A percentile compares a stretch with the other conserved stretches of the same genome.
Evolutionary conservation across 2,888 invertebrate genomes (phyloP).

Genomic region (Latrodectus elegans): DNA sequence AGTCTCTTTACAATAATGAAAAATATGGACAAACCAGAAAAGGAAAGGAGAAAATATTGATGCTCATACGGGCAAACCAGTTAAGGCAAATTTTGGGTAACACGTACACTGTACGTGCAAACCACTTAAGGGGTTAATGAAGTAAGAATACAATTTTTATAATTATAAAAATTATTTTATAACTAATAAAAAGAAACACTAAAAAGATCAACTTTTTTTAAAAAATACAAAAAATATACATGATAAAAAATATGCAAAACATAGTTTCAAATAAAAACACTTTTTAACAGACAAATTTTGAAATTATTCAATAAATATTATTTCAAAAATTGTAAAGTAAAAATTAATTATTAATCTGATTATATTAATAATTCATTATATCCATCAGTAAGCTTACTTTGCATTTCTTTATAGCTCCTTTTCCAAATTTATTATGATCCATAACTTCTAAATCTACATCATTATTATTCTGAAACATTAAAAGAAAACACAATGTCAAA

Average conservation of each 20-base stretch:
- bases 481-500: constrained; percentile 1
- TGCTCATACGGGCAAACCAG: too few species aligned
- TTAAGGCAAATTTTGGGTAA: too few species aligned
- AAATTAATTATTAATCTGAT: neutral
- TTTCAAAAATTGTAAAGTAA: too few species aligned
- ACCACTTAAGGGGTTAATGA: too few species aligned
- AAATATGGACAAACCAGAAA: too few species aligned
- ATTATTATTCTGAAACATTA: constrained; percentile 74
- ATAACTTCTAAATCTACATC: constrained; percentile 76
- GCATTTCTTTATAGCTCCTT: constrained; percentile 77
- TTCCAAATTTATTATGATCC: constrained; percentile 76
- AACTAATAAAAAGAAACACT: too few species aligned
- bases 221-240: neutral
- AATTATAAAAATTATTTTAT: too few species aligned
- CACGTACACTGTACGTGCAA: too few species aligned
- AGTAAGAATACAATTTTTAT: too few species aligned
- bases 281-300: neutral
- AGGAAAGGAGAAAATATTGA: too few species aligned
- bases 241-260: neutral
- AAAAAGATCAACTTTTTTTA: too few species aligned
- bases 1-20: too few species aligned
- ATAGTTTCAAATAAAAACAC: neutral
- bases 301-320: neutral
- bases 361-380: neutral
- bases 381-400: constrained; percentile 72